Evolutionary conservation across 2,888 invertebrate genomes (phyloP).

Genomic region (Hyppa rectilinea): DNA sequence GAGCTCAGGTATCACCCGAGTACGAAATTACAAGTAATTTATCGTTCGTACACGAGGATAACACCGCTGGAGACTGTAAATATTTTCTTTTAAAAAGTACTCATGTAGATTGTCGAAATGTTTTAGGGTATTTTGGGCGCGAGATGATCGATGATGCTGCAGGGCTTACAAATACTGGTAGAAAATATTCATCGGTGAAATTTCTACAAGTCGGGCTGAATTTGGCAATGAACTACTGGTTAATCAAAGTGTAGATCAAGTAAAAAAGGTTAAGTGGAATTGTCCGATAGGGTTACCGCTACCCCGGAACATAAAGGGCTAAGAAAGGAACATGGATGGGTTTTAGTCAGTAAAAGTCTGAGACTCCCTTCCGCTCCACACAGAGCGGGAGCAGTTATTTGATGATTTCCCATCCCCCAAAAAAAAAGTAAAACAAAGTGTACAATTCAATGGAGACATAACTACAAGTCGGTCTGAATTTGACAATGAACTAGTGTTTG

Average conservation of each 20-base stretch:
- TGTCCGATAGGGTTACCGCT: too few relatives aligned
- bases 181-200: not conserved
- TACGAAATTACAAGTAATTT: slow-evolving; percentile 90
- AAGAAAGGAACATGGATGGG: too few relatives aligned
- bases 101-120: slow-evolving; percentile 69
- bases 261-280: too few relatives aligned
- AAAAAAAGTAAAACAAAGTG: too few relatives aligned
- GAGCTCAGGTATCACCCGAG: slow-evolving; percentile 89
- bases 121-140: slow-evolving; percentile 55
- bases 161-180: slow-evolving; percentile 9
- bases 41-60: slow-evolving; percentile 84
- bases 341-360: too few relatives aligned
- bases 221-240: not conserved
- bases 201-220: not conserved
- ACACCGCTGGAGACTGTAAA: slow-evolving; percentile 75
- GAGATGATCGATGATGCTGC: slow-evolving; percentile 32
- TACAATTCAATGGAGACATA: not conserved
- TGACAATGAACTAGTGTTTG: not conserved
- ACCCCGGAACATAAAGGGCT: too few relatives aligned
- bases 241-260: not conserved
- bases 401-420: too few relatives aligned
- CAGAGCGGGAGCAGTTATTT: too few relatives aligned
- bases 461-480: not conserved
- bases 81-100: slow-evolving; percentile 70
- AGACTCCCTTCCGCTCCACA: too few relatives aligned